Evolutionary conservation across 1,140 invertebrate genomes (phyloP).

Genomic region (Papilio helenus): DNA sequence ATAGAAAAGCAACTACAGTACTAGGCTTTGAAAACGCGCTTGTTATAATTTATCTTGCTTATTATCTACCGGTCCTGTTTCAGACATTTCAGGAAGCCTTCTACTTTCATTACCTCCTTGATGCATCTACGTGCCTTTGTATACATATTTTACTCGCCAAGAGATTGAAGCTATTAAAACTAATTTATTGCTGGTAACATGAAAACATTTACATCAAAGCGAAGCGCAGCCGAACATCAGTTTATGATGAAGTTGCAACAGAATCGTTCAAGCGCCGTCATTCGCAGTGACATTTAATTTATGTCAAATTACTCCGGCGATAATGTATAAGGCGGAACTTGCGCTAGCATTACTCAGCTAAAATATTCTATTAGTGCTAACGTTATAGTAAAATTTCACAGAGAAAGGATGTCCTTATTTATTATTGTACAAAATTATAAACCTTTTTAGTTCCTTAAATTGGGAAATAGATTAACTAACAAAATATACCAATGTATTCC

Average conservation of each 20-base stretch:
- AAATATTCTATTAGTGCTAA: constrained; percentile 1
- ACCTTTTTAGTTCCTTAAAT: too few species aligned
- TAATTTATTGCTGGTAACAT: not conserved
- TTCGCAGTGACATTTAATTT: constrained; percentile 22
- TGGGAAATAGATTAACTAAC: too few species aligned
- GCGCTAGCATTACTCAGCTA: not conserved
- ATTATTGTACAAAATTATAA: too few species aligned
- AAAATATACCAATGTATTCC: too few species aligned
- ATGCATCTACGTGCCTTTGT: constrained; percentile 51
- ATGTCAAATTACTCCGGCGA: constrained; percentile 3
- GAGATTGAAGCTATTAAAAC: not conserved
- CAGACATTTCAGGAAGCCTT: constrained; percentile 83
- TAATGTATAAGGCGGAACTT: not conserved
- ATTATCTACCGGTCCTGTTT: constrained; percentile 61
- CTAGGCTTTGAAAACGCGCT: constrained; percentile 48
- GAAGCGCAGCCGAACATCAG: not conserved
- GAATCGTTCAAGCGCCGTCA: not conserved
- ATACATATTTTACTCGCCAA: not conserved
- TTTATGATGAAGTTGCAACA: constrained; percentile 15
- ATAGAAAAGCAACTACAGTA: constrained; percentile 96
- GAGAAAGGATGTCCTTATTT: too few species aligned
- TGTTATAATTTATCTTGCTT: constrained; percentile 56
- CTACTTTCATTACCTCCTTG: constrained; percentile 85
- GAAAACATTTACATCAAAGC: not conserved
- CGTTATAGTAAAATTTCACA: not conserved